Evolutionary conservation across 1,140 invertebrate species (phyloP), one percentile per base, ranked within the genome.

Genomic region (Sycophaga agraensis): DNA sequence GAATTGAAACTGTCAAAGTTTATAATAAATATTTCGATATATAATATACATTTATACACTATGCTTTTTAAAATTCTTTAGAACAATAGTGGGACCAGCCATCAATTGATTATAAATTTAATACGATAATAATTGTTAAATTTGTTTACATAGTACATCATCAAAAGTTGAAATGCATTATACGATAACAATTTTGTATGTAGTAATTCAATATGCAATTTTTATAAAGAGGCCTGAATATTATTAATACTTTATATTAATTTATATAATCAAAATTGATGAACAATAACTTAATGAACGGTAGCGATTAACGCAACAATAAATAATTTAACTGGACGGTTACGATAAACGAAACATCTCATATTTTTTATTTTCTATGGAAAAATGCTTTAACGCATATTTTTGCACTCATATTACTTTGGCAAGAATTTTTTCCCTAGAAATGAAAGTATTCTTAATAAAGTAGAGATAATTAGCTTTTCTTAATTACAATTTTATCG

Each of bases 271-370:
- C n/a, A n/a, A n/a, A n/a, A n/a, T n/a, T n/a, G n/a, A n/a, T n/a
- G n/a, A 31, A 35, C 31, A n/a, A 19, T 7, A 43, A 22, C 17
- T 21, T 9, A 34, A 19, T 43, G 17, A 54, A 54, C 19, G 34
- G 16, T 43, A 45, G 28, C 53, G 35, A 39, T 50, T 43, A 37
- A 48, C 28, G 56, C 37, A 59, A 51, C 40, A 56, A 51, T 31
- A 65, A 70, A 59, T 68, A 65, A 68, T 65, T 46, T 54, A 57
- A 68, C 34, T 70, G 70, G 66, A 72, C 68, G 70, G 67, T 66
- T 64, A 42, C 54, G 45, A 31, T 34, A 60, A 72, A 72, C 49
- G 37, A 65, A 71, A 70, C 16, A 61, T 57, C 43, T 51, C 51
- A 21, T 55, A 51, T 56, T 63, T 53, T 63, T 12, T 26, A 55